Evolutionary conservation across 1,140 invertebrate genomes (phyloP).

Genomic region (Paralvinella palmiformis): DNA sequence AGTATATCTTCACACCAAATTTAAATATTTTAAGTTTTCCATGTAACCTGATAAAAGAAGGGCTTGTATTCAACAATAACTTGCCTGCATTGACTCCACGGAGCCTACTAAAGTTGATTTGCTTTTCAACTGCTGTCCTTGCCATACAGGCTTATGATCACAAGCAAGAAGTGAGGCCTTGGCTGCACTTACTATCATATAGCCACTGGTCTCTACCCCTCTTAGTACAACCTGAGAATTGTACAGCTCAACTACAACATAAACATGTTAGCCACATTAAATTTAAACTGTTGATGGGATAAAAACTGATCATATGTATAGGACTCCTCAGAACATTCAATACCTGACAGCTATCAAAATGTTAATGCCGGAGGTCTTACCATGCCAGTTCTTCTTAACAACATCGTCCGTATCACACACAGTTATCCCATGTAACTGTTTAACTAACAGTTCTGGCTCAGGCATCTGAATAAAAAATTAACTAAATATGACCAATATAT

Average conservation of each 20-base stretch:
- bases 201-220: conserved; percentile 91
- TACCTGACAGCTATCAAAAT: too few relatives aligned
- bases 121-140: conserved; percentile 76
- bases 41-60: too few relatives aligned
- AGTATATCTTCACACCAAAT: too few relatives aligned
- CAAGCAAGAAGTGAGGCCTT: conserved; percentile 89
- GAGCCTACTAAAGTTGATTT: conserved; percentile 94
- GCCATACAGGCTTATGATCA: conserved; percentile 86
- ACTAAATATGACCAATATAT: neutral
- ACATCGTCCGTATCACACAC: conserved; percentile 84
- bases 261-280: neutral
- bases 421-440: conserved; percentile 72
- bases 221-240: conserved; percentile 94
- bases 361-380: conserved; percentile 57
- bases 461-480: conserved; percentile 32
- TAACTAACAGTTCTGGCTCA: conserved; percentile 59
- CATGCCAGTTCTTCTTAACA: conserved; percentile 86
- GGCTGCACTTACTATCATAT: conserved; percentile 92
- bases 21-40: too few relatives aligned
- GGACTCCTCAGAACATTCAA: too few relatives aligned
- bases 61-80: too few relatives aligned
- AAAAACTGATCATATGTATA: too few relatives aligned
- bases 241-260: conserved; percentile 72
- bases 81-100: conserved; percentile 93
- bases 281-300: conserved; percentile 23